A percentile compares a stretch with the other conserved stretches of the same genome.
Evolutionary conservation across 2,113 vertebrate genomes (phyloP).

Genomic region (Lophura nycthemera): DNA sequence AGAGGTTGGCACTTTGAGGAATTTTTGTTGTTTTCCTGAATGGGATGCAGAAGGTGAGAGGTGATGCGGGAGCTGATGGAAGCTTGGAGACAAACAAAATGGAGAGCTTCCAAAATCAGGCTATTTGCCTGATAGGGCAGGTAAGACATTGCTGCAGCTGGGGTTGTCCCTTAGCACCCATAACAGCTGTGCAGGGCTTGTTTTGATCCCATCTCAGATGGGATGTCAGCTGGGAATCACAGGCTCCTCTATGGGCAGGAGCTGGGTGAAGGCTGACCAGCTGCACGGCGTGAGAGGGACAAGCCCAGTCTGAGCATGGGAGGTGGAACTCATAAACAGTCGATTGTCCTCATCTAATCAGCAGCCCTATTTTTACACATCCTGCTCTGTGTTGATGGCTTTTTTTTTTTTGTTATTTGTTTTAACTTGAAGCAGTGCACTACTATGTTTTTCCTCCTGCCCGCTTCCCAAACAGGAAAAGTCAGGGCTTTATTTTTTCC

Average conservation of each 20-base stretch:
- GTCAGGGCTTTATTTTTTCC: conserved; percentile 62
- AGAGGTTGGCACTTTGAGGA: background rate
- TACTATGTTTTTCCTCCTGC: background rate
- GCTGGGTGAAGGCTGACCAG: background rate
- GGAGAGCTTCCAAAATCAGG: background rate
- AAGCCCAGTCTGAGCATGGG: background rate
- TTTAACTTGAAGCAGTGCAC: fast-evolving
- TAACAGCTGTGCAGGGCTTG: fast-evolving
- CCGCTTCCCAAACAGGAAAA: conserved; percentile 64
- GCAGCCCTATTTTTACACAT: conserved; percentile 62
- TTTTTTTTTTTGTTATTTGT: background rate
- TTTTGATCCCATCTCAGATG: fast-evolving
- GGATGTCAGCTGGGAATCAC: background rate
- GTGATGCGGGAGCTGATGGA: background rate
- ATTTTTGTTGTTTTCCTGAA: background rate
- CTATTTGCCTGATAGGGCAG: fast-evolving
- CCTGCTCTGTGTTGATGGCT: background rate
- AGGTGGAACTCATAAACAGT: background rate
- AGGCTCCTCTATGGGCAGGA: background rate
- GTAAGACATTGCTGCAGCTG: background rate
- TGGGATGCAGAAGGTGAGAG: background rate
- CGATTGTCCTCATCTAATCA: conserved; percentile 8
- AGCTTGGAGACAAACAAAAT: background rate
- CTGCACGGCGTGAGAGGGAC: background rate
- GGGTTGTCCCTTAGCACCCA: background rate